Conservation (phyloP, 2,888 invertebrate species). For the Allacma fusca region DNA sequence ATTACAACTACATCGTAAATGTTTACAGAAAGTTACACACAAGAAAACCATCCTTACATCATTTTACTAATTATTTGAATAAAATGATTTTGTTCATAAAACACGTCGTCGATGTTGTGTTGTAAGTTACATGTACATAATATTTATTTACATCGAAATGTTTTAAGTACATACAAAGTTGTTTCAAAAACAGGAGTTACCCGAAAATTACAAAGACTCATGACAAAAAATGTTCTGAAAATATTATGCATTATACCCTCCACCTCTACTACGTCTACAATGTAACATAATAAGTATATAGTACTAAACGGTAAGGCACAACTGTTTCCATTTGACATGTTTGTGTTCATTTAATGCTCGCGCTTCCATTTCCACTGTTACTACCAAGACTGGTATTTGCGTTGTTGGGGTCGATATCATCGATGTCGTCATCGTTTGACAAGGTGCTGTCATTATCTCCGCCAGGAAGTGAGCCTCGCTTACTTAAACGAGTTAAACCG, state of each 20-base stretch:
- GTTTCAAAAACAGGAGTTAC: background rate
- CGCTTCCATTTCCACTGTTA: conserved; percentile 19
- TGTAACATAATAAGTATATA: background rate
- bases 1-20: conserved; percentile 39
- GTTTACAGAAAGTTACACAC: conserved; percentile 38
- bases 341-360: conserved; percentile 33
- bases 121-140: background rate
- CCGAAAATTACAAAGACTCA: background rate
- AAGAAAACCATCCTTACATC: conserved; percentile 43
- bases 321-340: conserved; percentile 21
- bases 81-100: conserved; percentile 44
- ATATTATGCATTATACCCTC: conserved; percentile 13
- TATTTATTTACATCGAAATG: conserved; percentile 5
- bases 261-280: background rate
- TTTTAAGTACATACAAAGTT: conserved; percentile 21
- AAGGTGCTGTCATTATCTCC: conserved; percentile 61
- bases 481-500: conserved; percentile 71
- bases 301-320: conserved; percentile 32
- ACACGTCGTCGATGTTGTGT: background rate
- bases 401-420: conserved; percentile 38
- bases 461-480: conserved; percentile 73
- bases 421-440: conserved; percentile 44
- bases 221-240: background rate
- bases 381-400: conserved; percentile 35
- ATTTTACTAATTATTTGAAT: conserved; percentile 42